Base-by-base conservation (phyloP, 2,888 invertebrate species). In the Calameuta filiformis region DNA sequence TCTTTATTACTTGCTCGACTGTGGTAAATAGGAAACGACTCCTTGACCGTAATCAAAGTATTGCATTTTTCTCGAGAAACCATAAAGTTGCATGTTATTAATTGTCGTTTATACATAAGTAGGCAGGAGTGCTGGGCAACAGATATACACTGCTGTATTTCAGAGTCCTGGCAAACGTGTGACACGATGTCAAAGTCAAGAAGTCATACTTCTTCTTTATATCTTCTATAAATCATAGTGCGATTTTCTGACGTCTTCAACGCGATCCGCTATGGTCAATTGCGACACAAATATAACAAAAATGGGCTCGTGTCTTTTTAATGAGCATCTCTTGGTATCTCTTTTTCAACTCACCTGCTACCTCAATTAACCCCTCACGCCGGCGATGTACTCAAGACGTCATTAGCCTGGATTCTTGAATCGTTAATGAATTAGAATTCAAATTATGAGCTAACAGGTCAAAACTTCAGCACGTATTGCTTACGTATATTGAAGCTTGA, bases 11-110 rank as follows among this genome's bases (percentile, higher is more conserved):
- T 56, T 56, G 9, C 9, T 23, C 56, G 56, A 2, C 56, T 56
- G 23, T 56, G 40, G 56, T 74, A 34, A 71, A 79, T 76, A 77
- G 77, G 76, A 81, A 76, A 76, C 33, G 69, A 73, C 37, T 75
- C 79, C 80, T 80, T 80, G 79, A 77, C 77, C 75, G 79, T 74
- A 56, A 76, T 76, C 37, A n/a, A 73, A 76, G 77, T 79, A 40
- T 33, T 30, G 56, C 75, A 75, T 68, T 33, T 35, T 33, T 40
- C 33, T 35, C 33, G 35, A 37, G 73, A 74, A 69, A 69, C 76
- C 75, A 69, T 71, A 77, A 76, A 71, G 12, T 35, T 15, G 30
- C 76, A 69, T 31, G 6, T 68, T 37, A 75, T 34, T 30, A 35
- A 73, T 76, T 33, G 35, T 33, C 23, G 34, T 35, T n/a, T 35